Evolutionary conservation across 2,113 vertebrate genomes (phyloP).

Genomic region (Rafetus swinhoei): DNA sequence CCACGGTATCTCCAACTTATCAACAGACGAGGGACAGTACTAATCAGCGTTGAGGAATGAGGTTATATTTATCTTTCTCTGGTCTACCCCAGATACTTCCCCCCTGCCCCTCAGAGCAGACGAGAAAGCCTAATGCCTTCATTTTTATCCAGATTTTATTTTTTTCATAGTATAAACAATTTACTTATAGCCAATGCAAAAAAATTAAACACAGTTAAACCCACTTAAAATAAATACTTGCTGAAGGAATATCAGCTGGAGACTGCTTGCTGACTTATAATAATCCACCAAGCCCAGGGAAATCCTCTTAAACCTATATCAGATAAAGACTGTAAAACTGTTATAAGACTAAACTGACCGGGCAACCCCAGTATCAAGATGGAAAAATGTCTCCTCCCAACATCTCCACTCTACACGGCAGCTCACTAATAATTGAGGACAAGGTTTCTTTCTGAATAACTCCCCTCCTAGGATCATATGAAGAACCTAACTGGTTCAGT

Average conservation of each 20-base stretch:
- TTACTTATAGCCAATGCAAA: slow-evolving; percentile 26
- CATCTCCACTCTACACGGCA: background rate
- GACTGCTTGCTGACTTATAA: slow-evolving; percentile 67
- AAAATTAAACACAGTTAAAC: slow-evolving; percentile 71
- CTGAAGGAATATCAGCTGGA: slow-evolving; percentile 64
- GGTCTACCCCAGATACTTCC: slow-evolving; percentile 32
- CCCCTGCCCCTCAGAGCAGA: slow-evolving; percentile 26
- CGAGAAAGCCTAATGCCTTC: slow-evolving; percentile 19
- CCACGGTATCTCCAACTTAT: slow-evolving; percentile 17
- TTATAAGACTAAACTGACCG: slow-evolving; percentile 65
- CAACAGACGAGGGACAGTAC: slow-evolving; percentile 61
- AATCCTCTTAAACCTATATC: slow-evolving; percentile 76
- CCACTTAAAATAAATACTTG: slow-evolving; percentile 74
- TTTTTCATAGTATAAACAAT: slow-evolving; percentile 50
- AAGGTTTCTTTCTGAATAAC: background rate
- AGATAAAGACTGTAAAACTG: slow-evolving; percentile 75
- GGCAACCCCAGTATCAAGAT: slow-evolving; percentile 46
- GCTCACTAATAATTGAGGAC: background rate
- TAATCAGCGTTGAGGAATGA: slow-evolving; percentile 31
- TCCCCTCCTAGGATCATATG: background rate
- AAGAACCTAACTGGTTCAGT: background rate
- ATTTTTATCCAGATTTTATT: slow-evolving; percentile 37
- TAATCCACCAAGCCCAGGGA: slow-evolving; percentile 66
- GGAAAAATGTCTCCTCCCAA: slow-evolving; percentile 19
- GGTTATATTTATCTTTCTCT: slow-evolving; percentile 47